These are phyloP conservation scores for Trichonephila inaurata DNA, from an alignment of 1,140 invertebrate genomes.

Conservation along the genomic window DNA sequence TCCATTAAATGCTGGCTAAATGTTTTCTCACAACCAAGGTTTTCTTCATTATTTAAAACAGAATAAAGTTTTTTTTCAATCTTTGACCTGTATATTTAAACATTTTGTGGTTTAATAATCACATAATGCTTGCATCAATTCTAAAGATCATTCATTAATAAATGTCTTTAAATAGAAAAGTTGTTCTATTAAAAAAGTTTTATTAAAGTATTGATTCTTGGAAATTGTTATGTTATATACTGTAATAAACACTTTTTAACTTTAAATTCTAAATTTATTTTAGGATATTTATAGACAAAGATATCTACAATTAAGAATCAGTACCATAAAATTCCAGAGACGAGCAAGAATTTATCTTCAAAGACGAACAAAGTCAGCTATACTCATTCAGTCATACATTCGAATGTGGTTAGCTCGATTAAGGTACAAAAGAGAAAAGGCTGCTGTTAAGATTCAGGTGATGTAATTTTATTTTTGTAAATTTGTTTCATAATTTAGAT, in stretches of 20 bases:
- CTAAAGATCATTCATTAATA: background rate
- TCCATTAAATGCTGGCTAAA: too few relatives aligned
- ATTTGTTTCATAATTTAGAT: too few relatives aligned
- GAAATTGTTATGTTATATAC: too few relatives aligned
- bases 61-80: too few relatives aligned
- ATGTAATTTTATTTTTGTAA: background rate
- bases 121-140: too few relatives aligned
- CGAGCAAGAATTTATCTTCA: constrained; percentile 36
- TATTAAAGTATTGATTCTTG: too few relatives aligned
- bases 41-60: too few relatives aligned
- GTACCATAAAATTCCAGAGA: constrained; percentile 36
- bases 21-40: too few relatives aligned
- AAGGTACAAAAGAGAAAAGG: constrained; percentile 15
- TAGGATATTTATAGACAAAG: constrained; percentile 11
- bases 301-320: background rate
- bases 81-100: too few relatives aligned
- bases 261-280: background rate
- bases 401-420: constrained; percentile 1
- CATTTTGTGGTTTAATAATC: too few relatives aligned
- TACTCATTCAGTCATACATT: constrained; percentile 42
- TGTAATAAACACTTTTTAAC: too few relatives aligned
- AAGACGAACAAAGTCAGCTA: constrained; percentile 32
- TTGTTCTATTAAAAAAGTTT: too few relatives aligned
- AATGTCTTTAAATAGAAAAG: background rate
- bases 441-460: constrained; percentile 64